Base-by-base conservation (phyloP, 1,140 invertebrate genomes). In the Popillia japonica region DNA sequence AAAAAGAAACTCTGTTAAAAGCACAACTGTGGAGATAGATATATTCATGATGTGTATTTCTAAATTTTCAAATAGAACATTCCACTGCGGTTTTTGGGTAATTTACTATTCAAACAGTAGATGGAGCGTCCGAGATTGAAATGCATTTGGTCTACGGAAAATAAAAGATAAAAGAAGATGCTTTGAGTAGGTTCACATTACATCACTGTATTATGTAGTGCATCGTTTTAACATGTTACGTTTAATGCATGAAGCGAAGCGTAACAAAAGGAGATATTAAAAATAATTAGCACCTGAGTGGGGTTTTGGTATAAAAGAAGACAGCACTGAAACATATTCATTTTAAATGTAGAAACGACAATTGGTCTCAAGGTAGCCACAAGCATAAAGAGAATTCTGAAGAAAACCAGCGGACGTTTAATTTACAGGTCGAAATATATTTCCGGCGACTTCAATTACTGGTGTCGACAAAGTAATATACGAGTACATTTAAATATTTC, bases 241-340 rank as follows among this genome's bases (percentile, higher is more conserved):
- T 68, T 68, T 68, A 68, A 68, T 68, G 61, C 22, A 68, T 20
- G 61, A 68, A 68, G 61, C 61, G 61, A 68, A 68, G 27, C 22
- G 7, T 14, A 68, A 68, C 72, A 74, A 44, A 74, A 74, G 72
- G 14, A 74, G 72, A 41, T 74, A 74, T 74, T 74, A 74, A 74
- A 74, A 74, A 74, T 44, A 74, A 74, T 74, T 74, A 74, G 22
- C 72, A 74, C 72, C 72, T 74, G 22, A 34, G 22, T 68, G 22
- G 61, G 22, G 9, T 68, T 55, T 34, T 68, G 61, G 61, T 68
- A 68, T 68, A 68, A 34, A 68, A 17, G 17, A 68, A 34, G 61
- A 68, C 7, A 22, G 61, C 22, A 55, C 22, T 27, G 61, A 27
- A 27, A 22, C 20, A 22, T 27, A 27, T 68, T 7, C 61, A 34